Evolutionary conservation across 2,113 vertebrate genomes (phyloP).

Genomic region (zebrafish (Danio rerio)): GRCz12tu NC_133181.1:43290501-43291000

Average conservation of each 20-base stretch:
- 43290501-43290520: conserved; percentile 28
- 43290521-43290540: not conserved
- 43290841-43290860: conserved; percentile 26
- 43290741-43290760: conserved; percentile 47
- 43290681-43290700: conserved; percentile 47
- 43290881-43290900: conserved; percentile 10
- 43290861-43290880: conserved; percentile 2
- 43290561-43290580: too few relatives aligned
- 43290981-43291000: not conserved
- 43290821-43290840: conserved; percentile 72
- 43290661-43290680: conserved; percentile 47
- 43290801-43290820: conserved; percentile 71
- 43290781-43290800: conserved; percentile 68
- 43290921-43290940: conserved; percentile 13
- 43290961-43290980: conserved; percentile 19
- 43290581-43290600: too few relatives aligned
- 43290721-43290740: conserved; percentile 61
- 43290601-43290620: too few relatives aligned
- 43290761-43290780: conserved; percentile 47
- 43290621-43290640: not conserved
- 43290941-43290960: not conserved
- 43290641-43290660: not conserved
- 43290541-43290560: not conserved
- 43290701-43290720: conserved; percentile 56
- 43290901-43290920: not conserved